Percentiles rank a stretch among this genome's conserved stretches.
These are phyloP conservation scores for Anarhynchus alexandrinus DNA, from an alignment of 2,113 vertebrate genomes.

Conservation along the genomic window DNA sequence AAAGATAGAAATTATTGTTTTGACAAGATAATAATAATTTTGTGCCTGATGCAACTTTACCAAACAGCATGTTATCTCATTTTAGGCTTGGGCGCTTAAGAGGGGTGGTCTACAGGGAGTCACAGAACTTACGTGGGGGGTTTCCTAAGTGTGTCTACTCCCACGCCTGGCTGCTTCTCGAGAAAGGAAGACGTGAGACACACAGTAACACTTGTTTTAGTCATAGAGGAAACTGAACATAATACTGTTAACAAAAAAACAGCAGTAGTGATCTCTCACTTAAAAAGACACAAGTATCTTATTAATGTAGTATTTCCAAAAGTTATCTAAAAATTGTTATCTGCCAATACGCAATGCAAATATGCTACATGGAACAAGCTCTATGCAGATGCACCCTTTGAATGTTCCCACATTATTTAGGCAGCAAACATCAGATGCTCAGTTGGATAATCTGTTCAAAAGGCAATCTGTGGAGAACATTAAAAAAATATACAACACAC, in stretches of 20 bases:
- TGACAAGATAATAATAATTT: not conserved
- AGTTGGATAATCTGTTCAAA: not conserved
- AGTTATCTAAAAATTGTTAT: not conserved
- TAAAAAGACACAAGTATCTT: not conserved
- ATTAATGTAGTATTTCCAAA: not conserved
- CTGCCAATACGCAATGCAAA: not conserved
- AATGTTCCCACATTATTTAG: not conserved
- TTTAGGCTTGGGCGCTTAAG: not conserved
- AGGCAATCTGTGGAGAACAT: not conserved
- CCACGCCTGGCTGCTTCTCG: constrained; percentile 18
- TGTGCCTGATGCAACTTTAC: not conserved
- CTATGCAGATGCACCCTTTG: not conserved
- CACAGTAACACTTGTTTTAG: constrained; percentile 3
- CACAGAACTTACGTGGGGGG: not conserved
- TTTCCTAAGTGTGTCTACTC: constrained; percentile 34
- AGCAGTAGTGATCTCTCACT: not conserved
- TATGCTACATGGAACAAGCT: not conserved
- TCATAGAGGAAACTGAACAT: constrained; percentile 32
- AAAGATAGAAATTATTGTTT: not conserved
- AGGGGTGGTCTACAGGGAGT: not conserved
- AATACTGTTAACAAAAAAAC: not conserved
- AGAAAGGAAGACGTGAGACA: constrained; percentile 43
- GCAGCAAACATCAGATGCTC: not conserved
- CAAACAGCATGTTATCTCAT: not conserved
- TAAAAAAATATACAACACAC: not conserved